A percentile compares a stretch with the other conserved stretches of the same genome.
Evolutionary conservation across 2,888 invertebrate genomes (phyloP).

Genomic region (Perizoma flavofasciatum): DNA sequence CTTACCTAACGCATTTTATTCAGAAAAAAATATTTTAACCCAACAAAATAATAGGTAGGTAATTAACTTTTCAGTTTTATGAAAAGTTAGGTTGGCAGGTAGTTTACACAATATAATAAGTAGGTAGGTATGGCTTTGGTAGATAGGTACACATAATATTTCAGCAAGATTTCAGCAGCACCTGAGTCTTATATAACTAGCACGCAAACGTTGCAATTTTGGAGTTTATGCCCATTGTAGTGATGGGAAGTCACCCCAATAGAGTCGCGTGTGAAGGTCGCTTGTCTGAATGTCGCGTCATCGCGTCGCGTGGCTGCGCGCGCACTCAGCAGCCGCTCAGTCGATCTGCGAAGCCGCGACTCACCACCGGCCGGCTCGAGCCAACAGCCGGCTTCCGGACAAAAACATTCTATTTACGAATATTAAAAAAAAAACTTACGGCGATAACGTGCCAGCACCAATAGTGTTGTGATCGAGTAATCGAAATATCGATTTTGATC

Average conservation of each 20-base stretch:
- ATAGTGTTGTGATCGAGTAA: slow-evolving; percentile 39
- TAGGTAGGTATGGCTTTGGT: no score
- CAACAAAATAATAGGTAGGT: no score
- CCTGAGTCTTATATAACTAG: no score
- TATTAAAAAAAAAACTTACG: slow-evolving; percentile 27
- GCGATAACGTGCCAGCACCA: slow-evolving; percentile 29
- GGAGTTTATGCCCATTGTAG: slow-evolving; percentile 22
- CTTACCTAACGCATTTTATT: no score
- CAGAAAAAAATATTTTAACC: no score
- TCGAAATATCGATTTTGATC: slow-evolving; percentile 25
- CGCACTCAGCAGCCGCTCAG: slow-evolving; percentile 59
- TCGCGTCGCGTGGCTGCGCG: slow-evolving; percentile 50
- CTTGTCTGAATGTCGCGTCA: slow-evolving; percentile 55
- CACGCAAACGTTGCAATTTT: slow-evolving; percentile 2
- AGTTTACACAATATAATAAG: no score
- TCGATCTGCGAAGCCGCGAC: slow-evolving; percentile 73
- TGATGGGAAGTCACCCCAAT: slow-evolving; percentile 37
- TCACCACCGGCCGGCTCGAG: slow-evolving; percentile 57
- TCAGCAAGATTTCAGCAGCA: slow-evolving; percentile 11
- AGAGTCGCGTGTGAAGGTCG: slow-evolving; percentile 53
- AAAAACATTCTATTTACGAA: slow-evolving; percentile 40
- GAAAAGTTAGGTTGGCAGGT: no score
- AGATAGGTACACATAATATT: background rate
- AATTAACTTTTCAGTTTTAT: no score
- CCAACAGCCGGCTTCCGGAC: slow-evolving; percentile 43